Conservation (phyloP, 2,797 vertebrate genomes). For the Betta splendens region DNA sequence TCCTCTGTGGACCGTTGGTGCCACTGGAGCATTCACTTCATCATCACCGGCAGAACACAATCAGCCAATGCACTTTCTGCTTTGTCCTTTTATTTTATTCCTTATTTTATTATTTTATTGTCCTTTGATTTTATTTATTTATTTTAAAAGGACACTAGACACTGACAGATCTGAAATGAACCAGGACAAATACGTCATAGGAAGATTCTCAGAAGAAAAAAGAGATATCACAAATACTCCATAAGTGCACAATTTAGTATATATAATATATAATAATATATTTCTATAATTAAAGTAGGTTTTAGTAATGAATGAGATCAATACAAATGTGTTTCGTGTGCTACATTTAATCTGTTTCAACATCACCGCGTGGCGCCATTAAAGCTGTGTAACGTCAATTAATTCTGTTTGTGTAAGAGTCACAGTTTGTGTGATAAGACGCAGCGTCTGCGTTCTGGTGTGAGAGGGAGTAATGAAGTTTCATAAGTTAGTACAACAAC, state of each 20-base stretch:
- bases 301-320: slow-evolving; percentile 6
- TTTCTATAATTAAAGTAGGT: no score
- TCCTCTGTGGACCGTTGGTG: slow-evolving; percentile 59
- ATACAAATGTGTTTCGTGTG: slow-evolving; percentile 3
- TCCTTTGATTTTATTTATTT: no score
- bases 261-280: no score
- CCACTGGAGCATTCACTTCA: slow-evolving; percentile 69
- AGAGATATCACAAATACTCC: no score
- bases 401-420: slow-evolving; percentile 29
- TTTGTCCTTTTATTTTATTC: slow-evolving; percentile 37
- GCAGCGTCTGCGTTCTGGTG: slow-evolving; percentile 28
- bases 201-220: no score
- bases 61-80: slow-evolving; percentile 60
- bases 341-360: slow-evolving; percentile 13
- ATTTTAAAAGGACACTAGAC: slow-evolving; percentile 4
- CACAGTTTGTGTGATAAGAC: slow-evolving; percentile 16
- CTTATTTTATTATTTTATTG: neutral
- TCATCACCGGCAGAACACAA: slow-evolving; percentile 63
- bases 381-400: slow-evolving; percentile 13
- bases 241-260: neutral
- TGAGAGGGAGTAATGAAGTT: slow-evolving; percentile 34
- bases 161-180: neutral
- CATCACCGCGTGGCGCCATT: neutral
- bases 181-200: neutral
- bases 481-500: slow-evolving; percentile 14